A percentile compares a stretch with the other conserved stretches of the same genome.
These are phyloP conservation scores for Drosophila multiciliata DNA, from an alignment of 2,888 invertebrate genomes.

Conservation along the genomic window DNA sequence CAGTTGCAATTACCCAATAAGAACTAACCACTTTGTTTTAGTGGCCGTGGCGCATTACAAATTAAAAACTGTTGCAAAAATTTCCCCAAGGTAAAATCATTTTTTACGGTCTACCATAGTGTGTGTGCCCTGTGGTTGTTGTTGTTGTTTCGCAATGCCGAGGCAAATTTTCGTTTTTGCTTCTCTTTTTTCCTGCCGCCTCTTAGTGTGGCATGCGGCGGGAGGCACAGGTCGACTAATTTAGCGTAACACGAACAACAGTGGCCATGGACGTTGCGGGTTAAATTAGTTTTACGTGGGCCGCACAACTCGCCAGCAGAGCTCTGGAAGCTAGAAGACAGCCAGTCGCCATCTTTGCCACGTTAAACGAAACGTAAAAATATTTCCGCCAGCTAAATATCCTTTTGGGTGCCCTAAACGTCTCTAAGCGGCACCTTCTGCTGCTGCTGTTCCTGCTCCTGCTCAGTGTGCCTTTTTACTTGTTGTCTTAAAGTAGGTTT, in stretches of 20 bases:
- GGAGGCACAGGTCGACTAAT: constrained; percentile 69
- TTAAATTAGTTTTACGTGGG: constrained; percentile 79
- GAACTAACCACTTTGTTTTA: constrained; percentile 71
- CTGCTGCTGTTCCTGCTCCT: constrained; percentile 13
- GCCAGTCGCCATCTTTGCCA: constrained; percentile 67
- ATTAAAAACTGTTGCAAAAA: constrained; percentile 79
- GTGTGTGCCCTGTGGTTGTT: constrained; percentile 4
- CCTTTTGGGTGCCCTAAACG: constrained; percentile 78
- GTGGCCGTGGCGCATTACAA: constrained; percentile 72
- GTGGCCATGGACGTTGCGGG: constrained; percentile 77
- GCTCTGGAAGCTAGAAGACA: constrained; percentile 19
- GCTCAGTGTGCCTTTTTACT: neutral
- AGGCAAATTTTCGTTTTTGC: constrained; percentile 37
- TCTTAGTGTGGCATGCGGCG: constrained; percentile 29
- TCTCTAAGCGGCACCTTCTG: constrained; percentile 67
- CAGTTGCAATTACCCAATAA: constrained; percentile 46
- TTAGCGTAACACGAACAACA: constrained; percentile 78
- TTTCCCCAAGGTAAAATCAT: constrained; percentile 77
- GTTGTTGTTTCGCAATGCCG: constrained; percentile 22
- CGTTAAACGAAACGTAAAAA: constrained; percentile 84
- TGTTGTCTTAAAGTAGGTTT: constrained; percentile 70
- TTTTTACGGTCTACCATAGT: constrained; percentile 53
- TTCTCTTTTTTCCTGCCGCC: constrained; percentile 15
- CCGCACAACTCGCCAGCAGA: constrained; percentile 49
- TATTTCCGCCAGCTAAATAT: constrained; percentile 82